A percentile compares a stretch with the other conserved stretches of the same genome.
Conservation (phyloP, 2,888 invertebrate species). For the Torymus texanus region DNA sequence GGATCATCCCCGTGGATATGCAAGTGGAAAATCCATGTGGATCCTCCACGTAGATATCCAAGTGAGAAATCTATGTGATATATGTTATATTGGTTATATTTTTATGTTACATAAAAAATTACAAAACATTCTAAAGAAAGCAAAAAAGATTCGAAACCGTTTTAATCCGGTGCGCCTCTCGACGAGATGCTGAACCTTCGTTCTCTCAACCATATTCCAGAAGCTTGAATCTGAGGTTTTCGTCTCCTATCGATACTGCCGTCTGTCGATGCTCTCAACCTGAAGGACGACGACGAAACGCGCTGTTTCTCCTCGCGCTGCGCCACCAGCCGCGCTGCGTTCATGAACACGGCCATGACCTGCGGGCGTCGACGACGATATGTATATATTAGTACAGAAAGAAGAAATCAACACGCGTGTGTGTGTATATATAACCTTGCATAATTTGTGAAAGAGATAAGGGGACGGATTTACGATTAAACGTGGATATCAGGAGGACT, state of each 20-base stretch:
- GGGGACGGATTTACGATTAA: too few species aligned
- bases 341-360: conserved; percentile 87
- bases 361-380: conserved; percentile 68
- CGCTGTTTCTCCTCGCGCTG: conserved; percentile 68
- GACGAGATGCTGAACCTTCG: conserved; percentile 86
- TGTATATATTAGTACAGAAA: neutral
- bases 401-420: neutral
- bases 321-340: conserved; percentile 75
- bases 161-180: conserved; percentile 75
- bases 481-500: too few species aligned
- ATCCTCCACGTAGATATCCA: too few species aligned
- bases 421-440: too few species aligned
- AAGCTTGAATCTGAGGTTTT: conserved; percentile 69
- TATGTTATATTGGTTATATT: too few species aligned
- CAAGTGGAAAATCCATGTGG: too few species aligned
- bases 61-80: too few species aligned
- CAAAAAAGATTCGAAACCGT: too few species aligned
- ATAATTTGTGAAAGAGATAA: too few species aligned
- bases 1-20: too few species aligned
- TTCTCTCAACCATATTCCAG: conserved; percentile 74
- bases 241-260: conserved; percentile 71
- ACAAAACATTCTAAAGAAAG: too few species aligned
- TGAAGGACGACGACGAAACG: conserved; percentile 76
- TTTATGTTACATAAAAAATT: too few species aligned
- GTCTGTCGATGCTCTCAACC: conserved; percentile 86